Base-by-base conservation (phyloP, 2,888 invertebrate genomes). In the Lepidocyrtoides sp. region DNA sequence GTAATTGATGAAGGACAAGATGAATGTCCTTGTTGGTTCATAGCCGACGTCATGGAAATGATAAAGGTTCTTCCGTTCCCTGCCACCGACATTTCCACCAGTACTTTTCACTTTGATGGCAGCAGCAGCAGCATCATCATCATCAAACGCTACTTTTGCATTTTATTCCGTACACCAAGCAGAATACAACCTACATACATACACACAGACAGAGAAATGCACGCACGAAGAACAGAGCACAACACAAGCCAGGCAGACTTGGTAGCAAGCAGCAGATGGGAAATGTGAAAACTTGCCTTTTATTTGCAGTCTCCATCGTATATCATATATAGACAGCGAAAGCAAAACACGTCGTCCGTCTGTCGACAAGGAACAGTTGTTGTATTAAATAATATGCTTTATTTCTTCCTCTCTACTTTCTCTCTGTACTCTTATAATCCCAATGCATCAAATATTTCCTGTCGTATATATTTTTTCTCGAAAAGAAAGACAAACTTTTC, bases 1-100 rank as follows among this genome's bases (percentile, higher is more conserved):
- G 89, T 92, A 92, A 92, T 92, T 92, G 92, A 92, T 92, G 92
- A 83, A 60, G 91, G 91, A 60, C 91, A 91, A 91, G 91, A 91
- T 91, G 87, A 87, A 91, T 91, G 83, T 91, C 87, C 83, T 91
- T 63, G 77, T 77, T 86, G 83, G 87, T 83, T 82, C 83, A 83
- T 82, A 75, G 81, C 44, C 87, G 69, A 75, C 83, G 83, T 87
- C 77, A 88, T 75, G 66, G 87, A 87, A 91, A 91, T 89, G 91
- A 86, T 91, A 89, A 89, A 89, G 89, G 82, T 89, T 91, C 77
- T 89, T 91, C 82, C 89, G 86, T 81, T 86, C 85, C 57, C 60
- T 81, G 69, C 23, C n/a, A 77, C n/a, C 54, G 14, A 32, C n/a
- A 29, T 7, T 12, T 0, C 20, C 54, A 54, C 17, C 23, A 32